These are phyloP conservation scores for Pyrocephalus nanus DNA, from an alignment of 2,797 vertebrate genomes.

Conservation along the genomic window DNA sequence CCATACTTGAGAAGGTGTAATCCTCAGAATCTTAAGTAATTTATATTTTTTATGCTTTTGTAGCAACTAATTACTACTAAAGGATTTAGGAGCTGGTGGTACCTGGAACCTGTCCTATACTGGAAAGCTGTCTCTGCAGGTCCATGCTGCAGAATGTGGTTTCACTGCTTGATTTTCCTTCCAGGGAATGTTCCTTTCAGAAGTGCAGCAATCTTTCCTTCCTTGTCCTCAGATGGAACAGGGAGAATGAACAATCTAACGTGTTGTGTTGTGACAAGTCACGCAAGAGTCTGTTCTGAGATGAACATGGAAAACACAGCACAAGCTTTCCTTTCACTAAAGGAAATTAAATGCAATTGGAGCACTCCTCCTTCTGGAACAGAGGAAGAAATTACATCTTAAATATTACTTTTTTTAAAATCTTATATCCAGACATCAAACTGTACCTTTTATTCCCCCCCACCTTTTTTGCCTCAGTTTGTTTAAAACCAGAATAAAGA, in stretches of 20 bases:
- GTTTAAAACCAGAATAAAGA: not conserved
- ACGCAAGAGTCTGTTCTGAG: not conserved
- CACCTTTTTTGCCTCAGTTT: not conserved
- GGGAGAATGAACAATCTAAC: not conserved
- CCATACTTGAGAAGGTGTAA: not conserved
- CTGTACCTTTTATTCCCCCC: not conserved
- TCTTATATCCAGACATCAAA: not conserved
- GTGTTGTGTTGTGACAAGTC: not conserved
- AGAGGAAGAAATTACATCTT: not conserved
- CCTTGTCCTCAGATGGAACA: not conserved
- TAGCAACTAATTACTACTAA: not conserved
- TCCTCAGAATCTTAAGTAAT: not conserved
- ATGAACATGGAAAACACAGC: not conserved
- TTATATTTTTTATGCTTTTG: not conserved
- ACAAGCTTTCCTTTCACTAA: not conserved
- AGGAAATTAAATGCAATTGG: not conserved
- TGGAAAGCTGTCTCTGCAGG: not conserved
- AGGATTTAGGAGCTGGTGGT: not conserved
- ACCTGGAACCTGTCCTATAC: not conserved
- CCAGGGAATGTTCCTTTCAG: not conserved
- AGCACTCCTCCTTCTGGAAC: not conserved
- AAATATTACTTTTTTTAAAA: not conserved
- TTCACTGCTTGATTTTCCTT: not conserved
- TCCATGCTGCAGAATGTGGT: not conserved
- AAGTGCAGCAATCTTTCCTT: not conserved